Percentiles rank a stretch among this genome's conserved stretches.
Conservation (phyloP, 2,113 vertebrate genomes). For the Nestor notabilis region DNA sequence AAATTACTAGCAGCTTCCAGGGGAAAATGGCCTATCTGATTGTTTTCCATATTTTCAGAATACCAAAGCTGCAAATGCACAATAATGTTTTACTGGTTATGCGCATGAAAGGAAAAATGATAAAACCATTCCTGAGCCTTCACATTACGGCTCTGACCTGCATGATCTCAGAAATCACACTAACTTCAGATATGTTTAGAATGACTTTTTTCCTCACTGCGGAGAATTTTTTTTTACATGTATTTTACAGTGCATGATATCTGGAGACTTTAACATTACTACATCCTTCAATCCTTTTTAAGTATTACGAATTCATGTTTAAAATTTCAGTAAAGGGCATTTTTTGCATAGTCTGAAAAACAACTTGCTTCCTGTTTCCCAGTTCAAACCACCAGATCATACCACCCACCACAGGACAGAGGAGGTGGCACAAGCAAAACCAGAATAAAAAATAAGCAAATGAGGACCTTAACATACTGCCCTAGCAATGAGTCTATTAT, state of each 20-base stretch:
- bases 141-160: neutral
- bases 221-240: neutral
- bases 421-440: neutral
- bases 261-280: neutral
- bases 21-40: neutral
- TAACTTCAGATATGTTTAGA: neutral
- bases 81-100: neutral
- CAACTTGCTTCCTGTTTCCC: neutral
- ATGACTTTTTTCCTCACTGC: neutral
- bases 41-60: neutral
- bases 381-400: neutral
- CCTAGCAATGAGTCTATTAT: neutral
- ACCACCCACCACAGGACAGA: neutral
- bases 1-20: neutral
- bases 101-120: neutral
- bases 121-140: neutral
- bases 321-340: neutral
- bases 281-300: neutral
- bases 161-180: neutral
- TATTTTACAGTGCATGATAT: neutral
- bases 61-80: neutral
- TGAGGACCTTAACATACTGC: neutral
- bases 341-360: neutral
- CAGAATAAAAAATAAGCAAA: neutral
- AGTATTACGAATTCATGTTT: neutral